Base-by-base conservation (phyloP, 2,888 invertebrate genomes). In the Hirtodrosophila trivittata region DNA sequence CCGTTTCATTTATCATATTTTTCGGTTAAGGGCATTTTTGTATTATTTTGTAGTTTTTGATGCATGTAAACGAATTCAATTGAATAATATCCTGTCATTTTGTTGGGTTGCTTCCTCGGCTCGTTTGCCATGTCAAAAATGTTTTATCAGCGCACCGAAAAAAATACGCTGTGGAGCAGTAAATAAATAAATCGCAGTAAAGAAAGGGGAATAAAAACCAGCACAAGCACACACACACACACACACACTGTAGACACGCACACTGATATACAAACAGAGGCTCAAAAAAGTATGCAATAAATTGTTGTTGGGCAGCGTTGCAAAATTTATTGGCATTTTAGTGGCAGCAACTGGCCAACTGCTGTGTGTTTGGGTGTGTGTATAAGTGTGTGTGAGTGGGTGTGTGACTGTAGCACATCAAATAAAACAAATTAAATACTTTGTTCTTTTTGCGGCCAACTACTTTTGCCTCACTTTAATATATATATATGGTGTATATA, bases 1-100 rank as follows among this genome's bases (percentile, higher is more conserved):
- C 38, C 35, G 35, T 37, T 35, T 18, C 2, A 21, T 60, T 33
- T 54, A 42, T 30, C 32, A 16, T 52, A 42, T 52, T 51, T 68
- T 65, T 57, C 57, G 58, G 62, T 66, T 70, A 64, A 59, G 71
- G 71, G 77, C 72, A 66, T 57, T 75, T 75, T 80, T 35, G 7
- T 35, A 58, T 71, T 80, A 77, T 85, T 66, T 68, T 77, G 77
- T 77, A 85, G 70, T 78, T 87, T 78, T 87, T 73, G 77, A 76
- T 74, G 80, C 87, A 76, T 87, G 86, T 85, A 86, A 86, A 75
- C 85, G 77, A 76, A 75, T 84, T 87, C 87, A 88, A 88, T 88
- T 88, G 88, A 88, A 88, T 86, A 86, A 88, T 87, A 86, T 86
- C 81, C 87, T 88, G 88, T 88, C 86, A 86, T 81, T 88, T 86